Percentiles rank a stretch among this genome's conserved stretches.
phyloP scores from a whole-genome alignment of 2,797 vertebrate species.

The Nasua narica region DNA sequence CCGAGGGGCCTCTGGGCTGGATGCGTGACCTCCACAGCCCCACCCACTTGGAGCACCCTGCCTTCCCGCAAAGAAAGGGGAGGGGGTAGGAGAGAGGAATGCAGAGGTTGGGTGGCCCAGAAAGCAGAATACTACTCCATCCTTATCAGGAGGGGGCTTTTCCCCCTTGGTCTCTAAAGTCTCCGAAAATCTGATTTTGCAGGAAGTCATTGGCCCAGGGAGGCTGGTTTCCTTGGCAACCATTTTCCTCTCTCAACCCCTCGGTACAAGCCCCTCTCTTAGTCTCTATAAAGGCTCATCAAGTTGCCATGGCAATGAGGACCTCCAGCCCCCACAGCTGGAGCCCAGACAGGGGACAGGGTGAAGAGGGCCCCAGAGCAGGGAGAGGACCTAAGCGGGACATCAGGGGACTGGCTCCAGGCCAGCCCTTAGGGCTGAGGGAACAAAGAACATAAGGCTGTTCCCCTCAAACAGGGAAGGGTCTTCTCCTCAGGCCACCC shows the following conservation, averaged over 20 bases:
- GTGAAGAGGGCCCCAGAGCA: not conserved
- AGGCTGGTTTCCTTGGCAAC: slow-evolving; percentile 54
- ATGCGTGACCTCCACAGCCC: not conserved
- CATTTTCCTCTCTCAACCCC: slow-evolving; percentile 34
- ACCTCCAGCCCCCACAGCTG: slow-evolving; percentile 33
- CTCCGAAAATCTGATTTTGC: slow-evolving; percentile 46
- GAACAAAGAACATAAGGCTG: not conserved
- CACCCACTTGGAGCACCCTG: not conserved
- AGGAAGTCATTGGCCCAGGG: not conserved
- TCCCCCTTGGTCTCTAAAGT: not conserved
- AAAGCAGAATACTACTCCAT: not conserved
- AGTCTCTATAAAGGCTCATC: slow-evolving; percentile 1
- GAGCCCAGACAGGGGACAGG: not conserved
- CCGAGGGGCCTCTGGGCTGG: not conserved
- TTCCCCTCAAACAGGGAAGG: accelerated
- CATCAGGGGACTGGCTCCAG: not conserved
- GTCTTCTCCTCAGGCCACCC: not conserved
- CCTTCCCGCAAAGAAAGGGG: not conserved
- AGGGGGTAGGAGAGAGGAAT: too few species aligned
- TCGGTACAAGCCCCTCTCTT: not conserved
- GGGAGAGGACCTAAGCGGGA: not conserved
- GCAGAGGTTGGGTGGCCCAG: not conserved
- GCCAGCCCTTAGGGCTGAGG: not conserved
- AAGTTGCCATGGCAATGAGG: slow-evolving; percentile 50
- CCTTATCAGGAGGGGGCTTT: not conserved